A percentile compares a stretch with the other conserved stretches of the same genome.
Evolutionary conservation across 2,888 invertebrate species (phyloP).

Genomic region (Patella depressa): DNA sequence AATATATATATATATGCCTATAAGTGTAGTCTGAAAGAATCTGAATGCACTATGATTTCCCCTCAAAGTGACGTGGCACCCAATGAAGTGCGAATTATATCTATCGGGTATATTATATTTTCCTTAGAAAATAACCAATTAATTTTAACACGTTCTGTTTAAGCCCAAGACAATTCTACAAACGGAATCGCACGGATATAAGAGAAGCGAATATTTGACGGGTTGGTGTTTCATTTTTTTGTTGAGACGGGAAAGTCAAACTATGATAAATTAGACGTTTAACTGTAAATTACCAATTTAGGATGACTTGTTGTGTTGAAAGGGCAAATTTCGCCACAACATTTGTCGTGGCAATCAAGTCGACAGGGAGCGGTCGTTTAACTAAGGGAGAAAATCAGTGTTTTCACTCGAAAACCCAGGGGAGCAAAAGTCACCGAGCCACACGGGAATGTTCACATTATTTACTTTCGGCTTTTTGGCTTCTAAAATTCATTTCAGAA

Average conservation of each 20-base stretch:
- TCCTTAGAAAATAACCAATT: too few species aligned
- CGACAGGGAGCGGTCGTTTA: conserved; percentile 20
- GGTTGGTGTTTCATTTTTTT: too few species aligned
- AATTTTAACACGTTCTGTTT: too few species aligned
- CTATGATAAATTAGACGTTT: background rate
- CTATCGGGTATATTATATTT: too few species aligned
- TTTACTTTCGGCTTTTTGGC: conserved; percentile 24
- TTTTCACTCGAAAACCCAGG: conserved; percentile 19
- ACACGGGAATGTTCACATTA: conserved; percentile 17
- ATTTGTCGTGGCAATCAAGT: background rate
- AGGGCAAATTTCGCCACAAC: background rate
- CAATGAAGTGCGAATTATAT: too few species aligned
- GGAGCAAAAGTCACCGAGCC: conserved; percentile 17
- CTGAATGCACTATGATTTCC: too few species aligned
- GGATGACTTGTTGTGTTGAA: background rate
- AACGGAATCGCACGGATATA: too few species aligned
- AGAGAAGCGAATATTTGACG: too few species aligned
- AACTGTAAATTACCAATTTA: conserved; percentile 3
- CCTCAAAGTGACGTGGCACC: too few species aligned
- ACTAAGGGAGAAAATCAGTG: conserved; percentile 11
- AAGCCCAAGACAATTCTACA: too few species aligned
- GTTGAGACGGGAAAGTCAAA: background rate
- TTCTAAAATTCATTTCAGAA: conserved; percentile 26
- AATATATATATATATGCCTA: too few species aligned
- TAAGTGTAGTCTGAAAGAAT: too few species aligned